Conservation (phyloP, 1,140 invertebrate species). For the Meloidogyne floridensis region DNA sequence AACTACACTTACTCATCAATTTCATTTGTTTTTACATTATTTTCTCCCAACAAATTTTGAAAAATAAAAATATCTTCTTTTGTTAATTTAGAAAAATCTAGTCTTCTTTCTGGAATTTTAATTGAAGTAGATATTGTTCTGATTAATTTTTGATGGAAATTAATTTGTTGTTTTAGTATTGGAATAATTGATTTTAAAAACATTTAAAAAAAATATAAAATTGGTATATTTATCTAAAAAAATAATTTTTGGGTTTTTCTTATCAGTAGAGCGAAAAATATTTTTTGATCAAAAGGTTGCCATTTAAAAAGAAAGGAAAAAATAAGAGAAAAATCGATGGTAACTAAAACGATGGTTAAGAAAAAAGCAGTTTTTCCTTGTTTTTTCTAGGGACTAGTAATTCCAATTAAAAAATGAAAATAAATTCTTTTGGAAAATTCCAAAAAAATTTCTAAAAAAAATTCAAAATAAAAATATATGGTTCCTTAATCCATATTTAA, state of each 20-base stretch:
- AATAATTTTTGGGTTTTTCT: too few relatives aligned
- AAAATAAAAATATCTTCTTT: conserved; percentile 42
- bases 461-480: neutral
- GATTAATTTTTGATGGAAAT: neutral
- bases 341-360: too few relatives aligned
- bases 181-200: neutral
- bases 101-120: neutral
- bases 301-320: too few relatives aligned
- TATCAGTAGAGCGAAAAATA: too few relatives aligned
- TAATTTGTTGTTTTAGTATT: neutral
- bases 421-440: neutral
- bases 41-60: conserved; percentile 41
- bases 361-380: too few relatives aligned
- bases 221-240: neutral
- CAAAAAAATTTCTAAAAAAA: neutral
- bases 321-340: too few relatives aligned
- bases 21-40: conserved; percentile 73
- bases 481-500: neutral
- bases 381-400: too few relatives aligned
- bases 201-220: neutral
- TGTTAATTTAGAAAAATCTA: conserved; percentile 24
- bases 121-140: neutral
- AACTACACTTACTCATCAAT: conserved; percentile 69
- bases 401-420: too few relatives aligned
- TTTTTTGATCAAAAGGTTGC: too few relatives aligned